A percentile compares a stretch with the other conserved stretches of the same genome.
Evolutionary conservation across 2,113 vertebrate genomes (phyloP).

Genomic region (Corydoras sp.): DNA sequence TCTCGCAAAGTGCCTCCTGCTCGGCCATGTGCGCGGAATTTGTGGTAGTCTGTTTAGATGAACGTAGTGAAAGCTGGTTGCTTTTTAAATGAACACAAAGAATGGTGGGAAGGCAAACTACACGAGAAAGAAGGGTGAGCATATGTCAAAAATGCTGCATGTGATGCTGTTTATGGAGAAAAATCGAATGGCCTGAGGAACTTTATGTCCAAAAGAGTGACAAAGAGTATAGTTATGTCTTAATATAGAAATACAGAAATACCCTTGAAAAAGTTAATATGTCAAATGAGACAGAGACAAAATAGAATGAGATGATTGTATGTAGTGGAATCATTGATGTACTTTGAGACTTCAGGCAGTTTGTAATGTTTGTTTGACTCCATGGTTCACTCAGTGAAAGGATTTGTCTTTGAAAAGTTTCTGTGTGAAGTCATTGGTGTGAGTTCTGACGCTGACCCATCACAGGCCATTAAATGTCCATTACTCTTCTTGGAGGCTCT

Average conservation of each 20-base stretch:
- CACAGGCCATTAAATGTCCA: slow-evolving; percentile 54
- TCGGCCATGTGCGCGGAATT: slow-evolving; percentile 58
- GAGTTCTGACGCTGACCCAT: not conserved
- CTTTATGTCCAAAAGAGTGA: not conserved
- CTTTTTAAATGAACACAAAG: too few relatives aligned
- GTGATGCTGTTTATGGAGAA: slow-evolving; percentile 27
- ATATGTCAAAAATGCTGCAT: not conserved
- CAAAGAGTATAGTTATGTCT: slow-evolving; percentile 9
- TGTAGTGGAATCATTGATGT: not conserved
- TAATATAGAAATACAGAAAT: slow-evolving; percentile 28
- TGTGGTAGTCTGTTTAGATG: slow-evolving; percentile 55
- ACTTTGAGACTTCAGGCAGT: not conserved
- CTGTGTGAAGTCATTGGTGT: too few relatives aligned
- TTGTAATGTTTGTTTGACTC: slow-evolving; percentile 6
- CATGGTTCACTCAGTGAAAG: not conserved
- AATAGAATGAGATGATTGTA: too few relatives aligned
- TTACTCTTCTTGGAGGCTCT: slow-evolving; percentile 30
- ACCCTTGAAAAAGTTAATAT: not conserved
- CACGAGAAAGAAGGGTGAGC: not conserved
- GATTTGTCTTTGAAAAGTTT: too few relatives aligned
- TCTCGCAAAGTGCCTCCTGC: slow-evolving; percentile 85
- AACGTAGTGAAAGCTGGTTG: slow-evolving; percentile 42
- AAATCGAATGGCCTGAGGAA: not conserved
- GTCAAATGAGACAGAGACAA: too few relatives aligned
- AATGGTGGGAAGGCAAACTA: not conserved